phyloP scores from a whole-genome alignment of 2,113 vertebrate genomes.

The Ammodytes marinus region DNA sequence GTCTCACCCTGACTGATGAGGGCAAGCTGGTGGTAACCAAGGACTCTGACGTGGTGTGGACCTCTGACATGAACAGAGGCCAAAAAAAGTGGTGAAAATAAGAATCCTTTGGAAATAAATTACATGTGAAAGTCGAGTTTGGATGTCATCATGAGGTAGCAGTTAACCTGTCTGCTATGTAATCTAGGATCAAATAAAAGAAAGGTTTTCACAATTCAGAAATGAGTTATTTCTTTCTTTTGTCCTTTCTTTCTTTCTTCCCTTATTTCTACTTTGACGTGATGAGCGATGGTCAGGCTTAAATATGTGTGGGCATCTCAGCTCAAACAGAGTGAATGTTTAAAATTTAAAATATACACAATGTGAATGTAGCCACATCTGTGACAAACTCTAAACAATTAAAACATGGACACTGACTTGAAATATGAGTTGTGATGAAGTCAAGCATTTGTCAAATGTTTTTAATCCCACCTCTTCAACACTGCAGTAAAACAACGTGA shows the following conservation, averaged over 20 bases:
- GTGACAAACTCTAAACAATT: background rate
- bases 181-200: background rate
- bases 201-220: background rate
- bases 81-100: background rate
- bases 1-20: slow-evolving; percentile 19
- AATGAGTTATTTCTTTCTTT: background rate
- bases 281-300: no score
- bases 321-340: no score
- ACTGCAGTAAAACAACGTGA: background rate
- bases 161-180: background rate
- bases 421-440: background rate
- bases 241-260: no score
- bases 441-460: no score
- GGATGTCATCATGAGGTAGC: no score
- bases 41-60: slow-evolving; percentile 31
- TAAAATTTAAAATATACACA: no score
- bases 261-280: no score
- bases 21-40: slow-evolving; percentile 49
- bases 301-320: background rate
- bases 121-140: no score
- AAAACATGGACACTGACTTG: background rate
- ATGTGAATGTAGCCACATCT: background rate
- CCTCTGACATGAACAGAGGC: slow-evolving; percentile 10
- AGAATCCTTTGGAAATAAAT: background rate
- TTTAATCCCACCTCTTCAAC: no score